A percentile compares a stretch with the other conserved stretches of the same genome.
phyloP scores from a whole-genome alignment of 2,113 vertebrate genomes.

The Apteryx mantelli region DNA sequence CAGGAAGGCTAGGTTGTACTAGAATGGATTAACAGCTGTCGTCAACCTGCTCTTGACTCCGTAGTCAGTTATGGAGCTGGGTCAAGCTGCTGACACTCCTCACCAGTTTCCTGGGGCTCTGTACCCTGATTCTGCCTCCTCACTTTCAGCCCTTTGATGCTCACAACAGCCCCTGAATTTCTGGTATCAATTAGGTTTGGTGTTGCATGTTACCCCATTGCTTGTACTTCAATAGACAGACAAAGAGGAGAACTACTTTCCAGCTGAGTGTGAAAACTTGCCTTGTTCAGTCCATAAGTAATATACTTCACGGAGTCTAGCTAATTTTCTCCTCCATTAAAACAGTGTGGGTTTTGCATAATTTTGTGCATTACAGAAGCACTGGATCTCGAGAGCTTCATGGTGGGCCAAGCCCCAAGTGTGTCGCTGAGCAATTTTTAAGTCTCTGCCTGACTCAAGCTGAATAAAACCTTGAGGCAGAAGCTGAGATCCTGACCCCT shows the following conservation, averaged over 20 bases:
- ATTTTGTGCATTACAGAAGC: constrained; percentile 8
- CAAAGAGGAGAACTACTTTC: constrained; percentile 49
- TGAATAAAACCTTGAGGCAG: constrained; percentile 44
- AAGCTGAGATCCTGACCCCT: constrained; percentile 53
- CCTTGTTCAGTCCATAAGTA: not conserved
- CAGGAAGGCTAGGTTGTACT: not conserved
- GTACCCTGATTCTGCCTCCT: not conserved
- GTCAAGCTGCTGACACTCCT: constrained; percentile 24
- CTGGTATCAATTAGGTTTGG: not conserved
- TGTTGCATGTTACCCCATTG: not conserved
- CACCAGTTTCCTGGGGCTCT: not conserved
- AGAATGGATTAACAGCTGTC: constrained; percentile 22
- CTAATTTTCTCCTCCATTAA: constrained; percentile 49
- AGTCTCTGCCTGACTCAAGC: not conserved
- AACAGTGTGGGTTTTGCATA: constrained; percentile 46
- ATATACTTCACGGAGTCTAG: not conserved
- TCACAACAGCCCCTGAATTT: constrained; percentile 37
- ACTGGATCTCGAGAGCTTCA: constrained; percentile 17
- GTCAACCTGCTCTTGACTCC: constrained; percentile 40
- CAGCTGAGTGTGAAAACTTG: constrained; percentile 50
- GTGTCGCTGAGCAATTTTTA: constrained; percentile 28
- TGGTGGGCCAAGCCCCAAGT: constrained; percentile 48
- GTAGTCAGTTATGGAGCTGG: not conserved
- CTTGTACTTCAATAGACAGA: not conserved
- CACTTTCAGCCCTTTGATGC: constrained; percentile 21